phyloP scores from a whole-genome alignment of 2,888 invertebrate species.

The Thymelicus acteon region DNA sequence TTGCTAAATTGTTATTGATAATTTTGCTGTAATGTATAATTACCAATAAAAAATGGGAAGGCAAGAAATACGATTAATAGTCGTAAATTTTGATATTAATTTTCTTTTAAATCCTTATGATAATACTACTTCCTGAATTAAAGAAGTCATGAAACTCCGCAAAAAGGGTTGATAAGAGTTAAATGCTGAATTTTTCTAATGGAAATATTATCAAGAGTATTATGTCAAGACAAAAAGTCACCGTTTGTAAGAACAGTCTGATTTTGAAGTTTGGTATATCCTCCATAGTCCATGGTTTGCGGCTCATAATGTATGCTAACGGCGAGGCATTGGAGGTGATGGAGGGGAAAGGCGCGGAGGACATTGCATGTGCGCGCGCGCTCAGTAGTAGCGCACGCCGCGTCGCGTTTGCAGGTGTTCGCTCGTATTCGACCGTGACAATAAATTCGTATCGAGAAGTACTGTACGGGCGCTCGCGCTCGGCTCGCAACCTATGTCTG shows the following conservation, averaged over 20 bases:
- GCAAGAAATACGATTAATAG: no score
- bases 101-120: no score
- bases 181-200: no score
- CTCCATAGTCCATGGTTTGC: neutral
- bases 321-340: conserved; percentile 42
- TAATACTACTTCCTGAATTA: no score
- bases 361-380: conserved; percentile 55
- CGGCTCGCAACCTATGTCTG: conserved; percentile 78
- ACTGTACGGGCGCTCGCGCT: conserved; percentile 77
- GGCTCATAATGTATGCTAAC: conserved; percentile 32
- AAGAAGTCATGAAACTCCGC: no score
- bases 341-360: conserved; percentile 49
- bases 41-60: no score
- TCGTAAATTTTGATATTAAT: no score
- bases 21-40: neutral
- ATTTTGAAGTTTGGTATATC: neutral
- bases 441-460: conserved; percentile 76
- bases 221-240: neutral
- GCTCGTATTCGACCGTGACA: conserved; percentile 67
- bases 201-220: no score
- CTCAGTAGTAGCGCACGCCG: conserved; percentile 65
- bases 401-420: conserved; percentile 72
- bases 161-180: no score
- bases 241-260: neutral
- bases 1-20: conserved; percentile 9